These are phyloP conservation scores for Amphilophus citrinellus DNA, from an alignment of 2,113 vertebrate genomes.

Conservation along the genomic window DNA sequence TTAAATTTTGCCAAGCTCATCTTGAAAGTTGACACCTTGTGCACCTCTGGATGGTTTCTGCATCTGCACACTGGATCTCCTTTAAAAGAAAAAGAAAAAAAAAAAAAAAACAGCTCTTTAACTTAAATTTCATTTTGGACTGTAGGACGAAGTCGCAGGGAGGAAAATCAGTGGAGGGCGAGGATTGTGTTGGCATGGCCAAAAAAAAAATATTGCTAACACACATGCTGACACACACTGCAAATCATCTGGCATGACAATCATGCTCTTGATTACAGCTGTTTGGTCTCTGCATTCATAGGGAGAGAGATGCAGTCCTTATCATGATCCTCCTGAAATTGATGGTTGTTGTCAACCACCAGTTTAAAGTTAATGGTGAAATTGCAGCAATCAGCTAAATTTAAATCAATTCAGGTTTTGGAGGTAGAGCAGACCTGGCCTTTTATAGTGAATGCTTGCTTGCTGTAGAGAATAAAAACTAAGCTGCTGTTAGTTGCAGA, in stretches of 20 bases:
- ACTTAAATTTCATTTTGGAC: neutral
- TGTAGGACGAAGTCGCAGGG: neutral
- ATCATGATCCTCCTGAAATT: neutral
- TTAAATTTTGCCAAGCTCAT: neutral
- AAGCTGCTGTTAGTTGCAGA: neutral
- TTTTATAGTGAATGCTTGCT: neutral
- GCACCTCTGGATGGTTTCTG: neutral
- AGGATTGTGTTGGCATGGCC: neutral
- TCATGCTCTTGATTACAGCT: neutral
- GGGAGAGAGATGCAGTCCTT: rapidly evolving
- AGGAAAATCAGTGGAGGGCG: neutral
- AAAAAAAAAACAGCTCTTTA: neutral
- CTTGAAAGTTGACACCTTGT: neutral
- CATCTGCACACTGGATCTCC: neutral
- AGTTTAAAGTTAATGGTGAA: too few relatives aligned
- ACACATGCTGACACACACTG: neutral
- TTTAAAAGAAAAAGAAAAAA: too few relatives aligned
- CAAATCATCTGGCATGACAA: neutral
- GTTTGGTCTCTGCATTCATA: neutral
- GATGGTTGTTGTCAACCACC: too few relatives aligned
- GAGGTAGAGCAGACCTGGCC: too few relatives aligned
- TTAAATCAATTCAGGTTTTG: too few relatives aligned
- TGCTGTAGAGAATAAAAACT: neutral
- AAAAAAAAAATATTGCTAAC: neutral
- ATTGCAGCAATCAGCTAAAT: too few relatives aligned